Evolutionary conservation across 2,888 invertebrate species (phyloP), one percentile per base, ranked within the genome.

Genomic region (Ganaspis brasiliensis): DNA sequence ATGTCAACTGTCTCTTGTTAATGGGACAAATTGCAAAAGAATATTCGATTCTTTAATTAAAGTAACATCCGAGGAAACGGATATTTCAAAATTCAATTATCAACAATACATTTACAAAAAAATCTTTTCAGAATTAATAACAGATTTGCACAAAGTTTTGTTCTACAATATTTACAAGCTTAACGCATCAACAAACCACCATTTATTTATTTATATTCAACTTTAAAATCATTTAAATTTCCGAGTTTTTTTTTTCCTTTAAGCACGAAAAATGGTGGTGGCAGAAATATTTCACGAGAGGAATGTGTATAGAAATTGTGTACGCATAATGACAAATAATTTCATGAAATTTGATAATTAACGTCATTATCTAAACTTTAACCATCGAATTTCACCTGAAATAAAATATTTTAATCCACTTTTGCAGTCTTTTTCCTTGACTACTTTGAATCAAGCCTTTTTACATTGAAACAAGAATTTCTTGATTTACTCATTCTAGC

Each of bases 21-120:
- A 24, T 9, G n/a, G 9, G 24, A 9, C 35, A 40, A 45, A 67
- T 67, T 67, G 40, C 21, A 6, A 40, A n/a, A 67, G 67, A 67
- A 67, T 67, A n/a, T 3, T 16, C 8, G 21, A 40, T 67, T 14
- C 37, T 14, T 63, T 59, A 59, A 16, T 35, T 61, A 35, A 61
- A 37, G 31, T 35, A 16, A 61, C 2, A 5, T 35, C 19, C 14
- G 61, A 61, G 19, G 12, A 61, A 35, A 61, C 37, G 16, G 16
- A 8, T 37, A 61, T 9, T 37, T 78, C 52, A 74, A 67, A 67
- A 35, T 56, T 73, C 35, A 76, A 74, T 40, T 16, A 63, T 57
- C 67, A 63, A 61, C 49, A 24, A 75, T 73, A 37, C 56, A 56
- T 55, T 55, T 61, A 61, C 31, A 35, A 61, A 40, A 70, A 61